Base-by-base conservation (phyloP, 2,113 vertebrate species). In the Pholis gunnellus region DNA sequence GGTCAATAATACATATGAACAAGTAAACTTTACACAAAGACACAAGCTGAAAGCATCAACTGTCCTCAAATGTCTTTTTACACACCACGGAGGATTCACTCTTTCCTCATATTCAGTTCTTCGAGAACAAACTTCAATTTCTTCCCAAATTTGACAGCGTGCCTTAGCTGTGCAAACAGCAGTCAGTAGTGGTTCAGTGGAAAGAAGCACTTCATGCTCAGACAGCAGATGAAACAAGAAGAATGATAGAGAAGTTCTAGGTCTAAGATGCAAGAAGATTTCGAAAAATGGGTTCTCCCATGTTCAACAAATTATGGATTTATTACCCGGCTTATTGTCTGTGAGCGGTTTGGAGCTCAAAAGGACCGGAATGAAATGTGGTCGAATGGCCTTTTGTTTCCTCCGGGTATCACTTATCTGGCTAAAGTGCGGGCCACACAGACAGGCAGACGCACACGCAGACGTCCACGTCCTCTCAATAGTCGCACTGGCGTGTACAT, bases 401-500 rank as follows among this genome's bases (percentile, higher is more conserved):
- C 72, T 82, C 60, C 22, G 66, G 83, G 84, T 89, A 76, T 92
- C 86, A 83, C 85, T 94, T 76, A 83, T 94, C 73, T 34, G 85
- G 54, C 63, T 87, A 63, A 82, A 89, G 86, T 70, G 78, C 75
- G 64, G 75, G 44, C 89, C 93, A 90, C 92, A 90, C 91, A 86
- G 78, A 91, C 86, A 75, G 84, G 48, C 83, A 46, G 82, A 89
- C 83, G 40, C 85, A 83, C 81, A 85, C 22, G 34, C 84, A 82
- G 61, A 72, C 84, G 18, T 76, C 81, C 83, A 66, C 88, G 1
- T 79, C 78, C 50, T 57, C 87, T 93, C 82, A 94, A 92, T 86
- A 46, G 88, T 68, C 42, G 40, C 88, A 88, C 93, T 92, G 93
- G 72, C 72, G 76, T 27, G 78, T 89, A 91, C 87, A 91, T 91